Evolutionary conservation across 1,140 invertebrate genomes (phyloP).

Genomic region (Dendroctonus ponderosae): DNA sequence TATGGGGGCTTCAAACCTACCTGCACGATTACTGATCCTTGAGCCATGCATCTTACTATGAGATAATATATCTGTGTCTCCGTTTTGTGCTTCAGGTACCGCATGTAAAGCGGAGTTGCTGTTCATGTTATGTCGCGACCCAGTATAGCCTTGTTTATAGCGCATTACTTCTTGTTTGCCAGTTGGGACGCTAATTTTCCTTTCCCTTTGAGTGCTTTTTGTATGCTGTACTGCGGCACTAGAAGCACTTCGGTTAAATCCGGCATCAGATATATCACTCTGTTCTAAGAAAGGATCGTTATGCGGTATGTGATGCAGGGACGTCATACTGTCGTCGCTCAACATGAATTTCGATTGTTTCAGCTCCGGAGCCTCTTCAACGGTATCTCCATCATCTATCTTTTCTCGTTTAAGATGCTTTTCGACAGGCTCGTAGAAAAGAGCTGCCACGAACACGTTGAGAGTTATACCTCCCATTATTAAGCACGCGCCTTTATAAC

Average conservation of each 20-base stretch:
- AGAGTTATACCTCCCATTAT: slow-evolving; percentile 80
- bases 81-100: slow-evolving; percentile 55
- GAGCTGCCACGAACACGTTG: slow-evolving; percentile 78
- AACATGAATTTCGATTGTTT: slow-evolving; percentile 45
- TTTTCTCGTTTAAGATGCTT: slow-evolving; percentile 70
- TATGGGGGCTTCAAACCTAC: neutral
- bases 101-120: slow-evolving; percentile 59
- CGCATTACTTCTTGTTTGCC: slow-evolving; percentile 49
- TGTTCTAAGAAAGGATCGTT: slow-evolving; percentile 45
- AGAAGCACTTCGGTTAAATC: slow-evolving; percentile 54
- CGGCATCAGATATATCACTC: slow-evolving; percentile 35
- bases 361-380: slow-evolving; percentile 39
- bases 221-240: slow-evolving; percentile 58
- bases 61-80: slow-evolving; percentile 33
- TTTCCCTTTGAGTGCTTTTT: slow-evolving; percentile 46
- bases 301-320: slow-evolving; percentile 41
- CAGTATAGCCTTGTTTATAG: slow-evolving; percentile 38
- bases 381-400: slow-evolving; percentile 56
- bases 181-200: slow-evolving; percentile 57
- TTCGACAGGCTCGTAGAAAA: slow-evolving; percentile 81
- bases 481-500: slow-evolving; percentile 76
- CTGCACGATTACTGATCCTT: slow-evolving; percentile 23
- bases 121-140: slow-evolving; percentile 40
- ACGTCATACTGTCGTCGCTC: slow-evolving; percentile 46
- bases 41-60: slow-evolving; percentile 42